Evolutionary conservation across 2,113 vertebrate genomes (phyloP).

Genomic region (Petrocephalus zakoni): DNA sequence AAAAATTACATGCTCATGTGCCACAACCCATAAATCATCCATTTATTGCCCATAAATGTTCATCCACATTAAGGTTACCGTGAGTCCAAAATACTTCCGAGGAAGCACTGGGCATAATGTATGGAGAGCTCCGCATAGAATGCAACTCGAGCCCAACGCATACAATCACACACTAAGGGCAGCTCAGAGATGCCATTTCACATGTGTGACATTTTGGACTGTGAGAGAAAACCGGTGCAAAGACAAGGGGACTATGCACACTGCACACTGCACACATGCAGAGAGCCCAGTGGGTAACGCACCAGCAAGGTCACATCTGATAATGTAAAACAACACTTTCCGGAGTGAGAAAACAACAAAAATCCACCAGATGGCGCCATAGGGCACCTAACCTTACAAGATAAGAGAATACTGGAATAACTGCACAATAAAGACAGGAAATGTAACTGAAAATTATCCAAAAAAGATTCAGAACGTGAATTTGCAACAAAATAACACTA

Average conservation of each 20-base stretch:
- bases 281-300: slow-evolving; percentile 1
- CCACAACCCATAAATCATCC: neutral
- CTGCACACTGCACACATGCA: neutral
- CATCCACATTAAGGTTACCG: neutral
- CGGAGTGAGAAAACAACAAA: too few species aligned
- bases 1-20: neutral
- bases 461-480: too few species aligned
- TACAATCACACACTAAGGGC: neutral
- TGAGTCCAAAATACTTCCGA: neutral
- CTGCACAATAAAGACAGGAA: too few species aligned
- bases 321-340: too few species aligned
- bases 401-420: too few species aligned
- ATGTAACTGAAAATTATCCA: too few species aligned
- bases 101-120: neutral
- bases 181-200: neutral
- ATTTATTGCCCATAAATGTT: neutral
- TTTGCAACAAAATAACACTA: too few species aligned
- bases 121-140: neutral
- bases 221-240: neutral
- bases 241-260: neutral
- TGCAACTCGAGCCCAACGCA: neutral
- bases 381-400: too few species aligned
- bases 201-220: neutral
- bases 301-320: neutral
- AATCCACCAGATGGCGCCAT: too few species aligned